A percentile compares a stretch with the other conserved stretches of the same genome.
Conservation (phyloP, 2,113 vertebrate genomes). For the Sus scrofa region T2T-Sscrofa CM000812.6:116370001-116370500, state of each 20-base stretch:
- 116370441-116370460: neutral
- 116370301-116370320: neutral
- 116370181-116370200: too few relatives aligned
- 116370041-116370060: too few relatives aligned
- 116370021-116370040: too few relatives aligned
- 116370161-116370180: too few relatives aligned
- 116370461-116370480: neutral
- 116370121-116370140: too few relatives aligned
- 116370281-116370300: neutral
- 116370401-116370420: neutral
- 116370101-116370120: too few relatives aligned
- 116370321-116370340: neutral
- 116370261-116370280: neutral
- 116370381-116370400: neutral
- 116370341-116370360: neutral
- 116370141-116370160: too few relatives aligned
- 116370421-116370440: neutral
- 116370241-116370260: neutral
- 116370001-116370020: too few relatives aligned
- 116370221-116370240: neutral
- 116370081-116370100: too few relatives aligned
- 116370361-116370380: neutral
- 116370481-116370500: neutral
- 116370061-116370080: too few relatives aligned
- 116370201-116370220: too few relatives aligned